phyloP scores from a whole-genome alignment of 1,140 invertebrate species.

The Lutraria rhynchaena region DNA sequence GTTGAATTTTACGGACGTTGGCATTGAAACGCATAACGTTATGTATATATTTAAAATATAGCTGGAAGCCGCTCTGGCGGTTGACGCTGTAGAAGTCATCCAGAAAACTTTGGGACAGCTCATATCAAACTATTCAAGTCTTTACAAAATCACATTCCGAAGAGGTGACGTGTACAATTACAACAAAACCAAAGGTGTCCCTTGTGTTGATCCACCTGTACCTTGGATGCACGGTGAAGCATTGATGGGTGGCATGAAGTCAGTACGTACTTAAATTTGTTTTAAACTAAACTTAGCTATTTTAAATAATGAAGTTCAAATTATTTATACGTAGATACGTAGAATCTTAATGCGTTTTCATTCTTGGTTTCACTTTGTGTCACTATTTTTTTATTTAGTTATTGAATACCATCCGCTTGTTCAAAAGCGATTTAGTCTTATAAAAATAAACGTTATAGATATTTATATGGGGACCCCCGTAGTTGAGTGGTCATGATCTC shows the following conservation, averaged over 20 bases:
- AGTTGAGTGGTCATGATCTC: too few species aligned
- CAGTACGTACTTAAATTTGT: slow-evolving; percentile 69
- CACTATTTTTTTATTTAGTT: too few species aligned
- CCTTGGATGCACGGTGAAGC: slow-evolving; percentile 78
- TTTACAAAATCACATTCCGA: slow-evolving; percentile 73
- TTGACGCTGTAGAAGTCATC: slow-evolving; percentile 75
- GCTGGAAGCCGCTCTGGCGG: slow-evolving; percentile 75
- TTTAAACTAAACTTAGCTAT: too few species aligned
- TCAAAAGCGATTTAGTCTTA: too few species aligned
- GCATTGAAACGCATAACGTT: too few species aligned
- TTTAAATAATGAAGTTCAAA: background rate
- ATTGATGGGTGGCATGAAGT: slow-evolving; percentile 72
- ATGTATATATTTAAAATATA: slow-evolving; percentile 50
- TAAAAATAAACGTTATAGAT: too few species aligned
- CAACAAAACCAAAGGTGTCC: slow-evolving; percentile 76
- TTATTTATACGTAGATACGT: too few species aligned
- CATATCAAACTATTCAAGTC: slow-evolving; percentile 62
- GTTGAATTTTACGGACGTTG: too few species aligned
- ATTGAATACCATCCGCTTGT: too few species aligned
- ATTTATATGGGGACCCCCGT: too few species aligned
- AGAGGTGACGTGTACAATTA: slow-evolving; percentile 75
- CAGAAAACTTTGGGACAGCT: slow-evolving; percentile 71
- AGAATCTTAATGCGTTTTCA: too few species aligned
- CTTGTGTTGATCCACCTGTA: slow-evolving; percentile 67
- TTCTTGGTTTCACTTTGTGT: too few species aligned